Base-by-base conservation (phyloP, 2,888 invertebrate species). In the Scaptomyza cyrtandrae region DNA sequence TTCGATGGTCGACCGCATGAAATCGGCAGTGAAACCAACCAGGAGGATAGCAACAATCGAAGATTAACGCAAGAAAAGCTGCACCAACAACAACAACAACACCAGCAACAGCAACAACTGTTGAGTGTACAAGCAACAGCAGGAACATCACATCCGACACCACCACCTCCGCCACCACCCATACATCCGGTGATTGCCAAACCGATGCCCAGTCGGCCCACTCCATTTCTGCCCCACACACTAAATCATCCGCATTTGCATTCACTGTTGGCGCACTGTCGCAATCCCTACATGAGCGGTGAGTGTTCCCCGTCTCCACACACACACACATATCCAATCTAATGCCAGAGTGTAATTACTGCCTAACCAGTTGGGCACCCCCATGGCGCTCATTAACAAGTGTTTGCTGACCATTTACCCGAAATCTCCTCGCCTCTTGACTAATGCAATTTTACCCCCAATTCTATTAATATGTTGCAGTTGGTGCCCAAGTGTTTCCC, bases 191-290 rank as follows among this genome's bases (percentile, higher is more conserved):
- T 93, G 81, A 95, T 97, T 90, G 96, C 97, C 54, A 97, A 97
- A 92, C 97, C 97, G 13, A 96, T 97, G 88, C 96, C 97, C 60
- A 95, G 97, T 92, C 94, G 97, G 74, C 95, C 93, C 90, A 91
- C 93, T 91, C 94, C 93, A 92, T 91, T 94, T 93, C 91, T 93
- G 90, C 93, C 94, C 93, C 94, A 95, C 90, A 95, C 96, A 13
- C 95, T 95, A 55, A 96, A 96, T 89, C 95, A 96, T 80, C 96
- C 96, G 87, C 97, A 97, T 92, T 95, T 98, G 89, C 96, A 96
- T 91, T 94, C 96, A 11, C 93, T 96, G 71, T 93, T 97, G 89
- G 96, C 97, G 41, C 97, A 97, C 91, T 95, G 97, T 90, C 93
- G 95, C 84, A 96, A 96, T 91, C 97, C 97, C 43, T 98, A 97